Conservation (phyloP, 2,888 invertebrate species). For the Stictocephala bisonia region DNA sequence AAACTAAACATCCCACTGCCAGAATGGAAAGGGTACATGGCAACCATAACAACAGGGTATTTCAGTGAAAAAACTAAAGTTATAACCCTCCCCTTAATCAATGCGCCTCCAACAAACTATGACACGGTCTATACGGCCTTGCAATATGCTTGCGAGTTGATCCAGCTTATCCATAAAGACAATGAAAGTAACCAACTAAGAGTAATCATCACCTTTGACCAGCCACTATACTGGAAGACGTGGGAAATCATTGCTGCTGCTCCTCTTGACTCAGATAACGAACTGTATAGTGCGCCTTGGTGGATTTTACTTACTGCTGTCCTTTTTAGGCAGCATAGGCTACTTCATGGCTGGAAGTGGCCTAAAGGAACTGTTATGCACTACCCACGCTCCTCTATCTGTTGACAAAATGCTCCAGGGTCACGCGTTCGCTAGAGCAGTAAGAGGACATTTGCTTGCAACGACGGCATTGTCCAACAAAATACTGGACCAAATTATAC, state of each 20-base stretch:
- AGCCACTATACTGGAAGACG: slow-evolving; percentile 33
- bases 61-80: neutral
- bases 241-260: slow-evolving; percentile 12
- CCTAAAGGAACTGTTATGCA: slow-evolving; percentile 11
- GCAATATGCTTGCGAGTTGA: neutral
- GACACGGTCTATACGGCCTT: slow-evolving; percentile 1
- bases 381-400: neutral
- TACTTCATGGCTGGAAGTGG: slow-evolving; percentile 20
- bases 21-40: neutral
- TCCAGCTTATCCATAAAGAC: no score
- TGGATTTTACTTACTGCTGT: slow-evolving; percentile 39
- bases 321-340: slow-evolving; percentile 29
- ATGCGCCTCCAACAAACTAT: neutral
- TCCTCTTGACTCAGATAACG: neutral
- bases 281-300: slow-evolving; percentile 14
- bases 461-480: slow-evolving; percentile 51
- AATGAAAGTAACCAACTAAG: neutral
- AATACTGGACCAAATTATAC: neutral
- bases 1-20: neutral
- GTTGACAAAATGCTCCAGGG: slow-evolving; percentile 59
- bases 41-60: neutral
- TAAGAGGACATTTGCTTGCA: slow-evolving; percentile 58
- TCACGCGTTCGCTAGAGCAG: slow-evolving; percentile 59
- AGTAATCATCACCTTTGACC: slow-evolving; percentile 26
- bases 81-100: neutral